A percentile compares a stretch with the other conserved stretches of the same genome.
Conservation (phyloP, 2,888 invertebrate genomes). For the Acleris laterana region DNA sequence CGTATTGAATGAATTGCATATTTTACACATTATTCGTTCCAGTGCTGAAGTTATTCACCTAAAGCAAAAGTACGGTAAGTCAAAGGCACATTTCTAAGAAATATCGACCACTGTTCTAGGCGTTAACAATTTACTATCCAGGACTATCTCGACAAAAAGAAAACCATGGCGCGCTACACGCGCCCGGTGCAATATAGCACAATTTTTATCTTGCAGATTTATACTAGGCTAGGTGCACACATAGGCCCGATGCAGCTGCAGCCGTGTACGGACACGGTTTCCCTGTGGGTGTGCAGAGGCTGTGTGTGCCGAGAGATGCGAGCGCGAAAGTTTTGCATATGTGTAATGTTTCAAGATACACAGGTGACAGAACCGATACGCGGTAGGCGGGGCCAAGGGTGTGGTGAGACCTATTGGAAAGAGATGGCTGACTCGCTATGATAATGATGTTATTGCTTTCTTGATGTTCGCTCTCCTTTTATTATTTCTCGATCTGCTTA, state of each 20-base stretch:
- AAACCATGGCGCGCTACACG: slow-evolving; percentile 58
- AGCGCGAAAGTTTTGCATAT: slow-evolving; percentile 83
- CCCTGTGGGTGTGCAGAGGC: slow-evolving; percentile 52
- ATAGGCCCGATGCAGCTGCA: slow-evolving; percentile 47
- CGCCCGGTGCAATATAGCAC: slow-evolving; percentile 71
- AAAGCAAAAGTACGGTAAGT: slow-evolving; percentile 47
- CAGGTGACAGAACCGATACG: slow-evolving; percentile 83
- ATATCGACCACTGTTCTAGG: slow-evolving; percentile 81
- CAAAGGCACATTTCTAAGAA: slow-evolving; percentile 71
- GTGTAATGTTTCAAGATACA: slow-evolving; percentile 84
- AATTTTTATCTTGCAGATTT: slow-evolving; percentile 84
- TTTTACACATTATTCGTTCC: not conserved
- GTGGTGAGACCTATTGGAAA: slow-evolving; percentile 82
- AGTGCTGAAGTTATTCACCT: not conserved
- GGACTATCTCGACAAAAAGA: slow-evolving; percentile 72
- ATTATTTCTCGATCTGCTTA: slow-evolving; percentile 84
- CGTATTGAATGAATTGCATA: not conserved
- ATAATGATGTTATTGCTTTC: slow-evolving; percentile 85
- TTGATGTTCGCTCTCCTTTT: slow-evolving; percentile 81
- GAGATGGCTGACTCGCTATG: slow-evolving; percentile 83
- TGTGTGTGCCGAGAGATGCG: slow-evolving; percentile 64
- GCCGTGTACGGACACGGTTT: slow-evolving; percentile 36
- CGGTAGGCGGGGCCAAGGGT: slow-evolving; percentile 78
- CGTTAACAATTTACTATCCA: slow-evolving; percentile 81
- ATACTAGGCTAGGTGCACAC: slow-evolving; percentile 58